These are phyloP conservation scores for Chaetura pelagica DNA, from an alignment of 2,113 vertebrate genomes.

Conservation along the genomic window DNA sequence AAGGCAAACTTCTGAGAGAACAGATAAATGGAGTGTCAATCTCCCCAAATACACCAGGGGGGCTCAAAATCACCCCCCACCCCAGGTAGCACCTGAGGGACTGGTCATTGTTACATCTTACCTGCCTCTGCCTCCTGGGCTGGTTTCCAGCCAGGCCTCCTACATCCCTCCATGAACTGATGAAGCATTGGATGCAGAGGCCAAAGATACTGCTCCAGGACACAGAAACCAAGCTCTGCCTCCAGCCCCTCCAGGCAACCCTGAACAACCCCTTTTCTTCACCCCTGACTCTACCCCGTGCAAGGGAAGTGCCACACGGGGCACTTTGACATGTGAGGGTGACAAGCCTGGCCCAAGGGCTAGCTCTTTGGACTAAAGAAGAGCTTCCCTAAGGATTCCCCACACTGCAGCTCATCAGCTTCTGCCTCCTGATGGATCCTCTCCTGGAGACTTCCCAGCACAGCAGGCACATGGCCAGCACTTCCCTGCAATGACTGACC, in stretches of 20 bases:
- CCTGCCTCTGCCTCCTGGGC: not conserved
- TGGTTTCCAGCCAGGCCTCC: not conserved
- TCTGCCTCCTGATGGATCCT: not conserved
- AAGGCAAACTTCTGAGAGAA: not conserved
- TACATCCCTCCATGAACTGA: not conserved
- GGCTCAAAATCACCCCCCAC: not conserved
- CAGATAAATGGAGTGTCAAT: not conserved
- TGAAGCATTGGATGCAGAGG: not conserved
- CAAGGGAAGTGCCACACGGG: not conserved
- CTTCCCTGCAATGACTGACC: not conserved
- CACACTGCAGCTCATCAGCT: not conserved
- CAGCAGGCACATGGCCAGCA: fast-evolving
- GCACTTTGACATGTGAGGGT: not conserved
- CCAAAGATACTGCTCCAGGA: not conserved
- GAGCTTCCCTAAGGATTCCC: not conserved
- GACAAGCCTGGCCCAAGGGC: not conserved
- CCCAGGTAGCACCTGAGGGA: not conserved
- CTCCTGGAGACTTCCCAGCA: not conserved
- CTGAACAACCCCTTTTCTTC: not conserved
- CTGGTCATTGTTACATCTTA: not conserved
- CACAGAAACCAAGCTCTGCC: not conserved
- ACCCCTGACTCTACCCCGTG: not conserved
- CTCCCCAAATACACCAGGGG: not conserved
- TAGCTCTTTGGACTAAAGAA: not conserved
- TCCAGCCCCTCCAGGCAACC: not conserved